Evolutionary conservation across 2,888 invertebrate species (phyloP).

Genomic region (Limnephilus auricula): DNA sequence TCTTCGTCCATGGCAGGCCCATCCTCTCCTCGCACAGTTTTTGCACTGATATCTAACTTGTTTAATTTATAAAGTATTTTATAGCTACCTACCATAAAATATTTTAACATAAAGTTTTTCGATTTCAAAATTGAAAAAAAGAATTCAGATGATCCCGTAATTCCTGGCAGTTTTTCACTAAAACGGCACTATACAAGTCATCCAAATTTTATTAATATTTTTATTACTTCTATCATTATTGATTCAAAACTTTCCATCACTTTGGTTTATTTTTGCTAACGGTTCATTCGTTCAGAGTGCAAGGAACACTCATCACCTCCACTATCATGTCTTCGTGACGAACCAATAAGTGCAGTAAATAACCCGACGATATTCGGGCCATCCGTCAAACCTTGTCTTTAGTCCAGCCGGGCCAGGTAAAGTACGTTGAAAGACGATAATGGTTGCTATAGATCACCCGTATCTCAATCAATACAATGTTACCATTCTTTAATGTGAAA

Average conservation of each 20-base stretch:
- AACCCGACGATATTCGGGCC: neutral
- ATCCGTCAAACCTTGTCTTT: neutral
- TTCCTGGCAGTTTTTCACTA: too few species aligned
- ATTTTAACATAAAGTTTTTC: too few species aligned
- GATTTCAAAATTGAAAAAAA: too few species aligned
- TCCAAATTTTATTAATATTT: too few species aligned
- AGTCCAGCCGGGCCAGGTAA: neutral
- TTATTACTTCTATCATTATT: neutral
- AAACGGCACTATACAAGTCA: too few species aligned
- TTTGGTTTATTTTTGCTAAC: neutral
- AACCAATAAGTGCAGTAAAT: slow-evolving; percentile 12
- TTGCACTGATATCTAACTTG: too few species aligned
- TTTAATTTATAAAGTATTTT: too few species aligned
- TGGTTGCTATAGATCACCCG: neutral
- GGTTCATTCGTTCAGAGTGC: neutral
- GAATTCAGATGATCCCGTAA: too few species aligned
- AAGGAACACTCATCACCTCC: neutral
- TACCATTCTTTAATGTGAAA: neutral
- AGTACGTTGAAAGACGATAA: neutral
- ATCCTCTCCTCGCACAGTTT: too few species aligned
- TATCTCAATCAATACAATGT: neutral
- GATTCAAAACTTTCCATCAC: neutral
- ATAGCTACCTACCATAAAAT: too few species aligned
- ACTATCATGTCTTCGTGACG: neutral
- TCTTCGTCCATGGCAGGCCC: too few species aligned